phyloP scores from a whole-genome alignment of 1,140 invertebrate genomes.

The Carposina sasakii region DNA sequence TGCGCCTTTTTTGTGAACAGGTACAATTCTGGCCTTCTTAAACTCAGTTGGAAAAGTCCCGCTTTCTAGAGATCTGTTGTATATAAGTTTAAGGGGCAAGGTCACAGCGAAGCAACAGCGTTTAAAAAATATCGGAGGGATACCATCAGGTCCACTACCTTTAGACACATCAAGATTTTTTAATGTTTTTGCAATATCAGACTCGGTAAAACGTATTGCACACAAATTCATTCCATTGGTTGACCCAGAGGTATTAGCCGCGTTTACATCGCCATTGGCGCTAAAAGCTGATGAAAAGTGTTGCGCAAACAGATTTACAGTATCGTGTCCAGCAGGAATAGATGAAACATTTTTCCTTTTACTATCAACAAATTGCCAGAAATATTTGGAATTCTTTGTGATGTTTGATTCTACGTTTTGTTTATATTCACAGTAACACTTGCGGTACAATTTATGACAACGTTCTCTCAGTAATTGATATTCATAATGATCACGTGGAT shows the following conservation, averaged over 20 bases:
- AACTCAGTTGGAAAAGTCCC: slow-evolving; percentile 15
- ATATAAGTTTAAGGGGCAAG: slow-evolving; percentile 10
- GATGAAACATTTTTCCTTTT: too few relatives aligned
- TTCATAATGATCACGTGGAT: too few relatives aligned
- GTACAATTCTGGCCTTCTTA: slow-evolving; percentile 19
- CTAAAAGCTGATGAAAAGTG: not conserved
- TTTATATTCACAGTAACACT: too few relatives aligned
- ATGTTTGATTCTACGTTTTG: too few relatives aligned
- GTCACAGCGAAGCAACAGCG: slow-evolving; percentile 9
- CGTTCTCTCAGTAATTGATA: too few relatives aligned
- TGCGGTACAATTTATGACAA: too few relatives aligned
- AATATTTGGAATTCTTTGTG: too few relatives aligned
- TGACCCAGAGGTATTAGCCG: not conserved
- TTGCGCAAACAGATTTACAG: not conserved
- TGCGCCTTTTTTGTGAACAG: slow-evolving; percentile 14
- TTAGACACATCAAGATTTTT: slow-evolving; percentile 9
- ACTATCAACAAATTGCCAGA: too few relatives aligned
- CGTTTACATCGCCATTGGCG: too few relatives aligned
- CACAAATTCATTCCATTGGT: slow-evolving; percentile 8
- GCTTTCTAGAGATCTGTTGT: slow-evolving; percentile 10
- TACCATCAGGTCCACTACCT: slow-evolving; percentile 13
- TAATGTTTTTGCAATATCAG: slow-evolving; percentile 9
- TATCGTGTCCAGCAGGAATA: not conserved
- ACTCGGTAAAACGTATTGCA: slow-evolving; percentile 9
- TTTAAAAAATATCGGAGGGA: slow-evolving; percentile 17